Conservation (phyloP, 2,113 vertebrate species). For the Rattus norvegicus region DNA sequence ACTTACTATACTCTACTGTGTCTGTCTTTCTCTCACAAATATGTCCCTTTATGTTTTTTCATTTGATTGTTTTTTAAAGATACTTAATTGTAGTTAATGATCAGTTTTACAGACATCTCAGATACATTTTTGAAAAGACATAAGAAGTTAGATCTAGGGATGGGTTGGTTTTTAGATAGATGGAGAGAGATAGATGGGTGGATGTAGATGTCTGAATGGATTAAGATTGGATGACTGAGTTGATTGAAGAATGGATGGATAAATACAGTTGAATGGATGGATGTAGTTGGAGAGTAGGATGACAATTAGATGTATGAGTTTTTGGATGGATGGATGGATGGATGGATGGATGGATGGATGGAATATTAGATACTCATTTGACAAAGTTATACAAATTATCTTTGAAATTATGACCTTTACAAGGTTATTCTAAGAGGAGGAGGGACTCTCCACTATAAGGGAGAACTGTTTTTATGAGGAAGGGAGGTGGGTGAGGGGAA, state of each 20-base stretch:
- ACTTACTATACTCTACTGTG: not conserved
- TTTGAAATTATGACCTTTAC: not conserved
- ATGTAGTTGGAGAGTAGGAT: not conserved
- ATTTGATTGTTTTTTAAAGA: not conserved
- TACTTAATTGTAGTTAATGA: not conserved
- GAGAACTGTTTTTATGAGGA: not conserved
- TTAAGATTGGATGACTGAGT: not conserved
- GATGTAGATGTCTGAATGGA: not conserved
- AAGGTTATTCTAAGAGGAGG: not conserved
- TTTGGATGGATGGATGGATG: not conserved
- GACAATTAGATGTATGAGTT: no score
- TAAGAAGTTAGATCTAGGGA: not conserved
- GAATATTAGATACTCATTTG: not conserved
- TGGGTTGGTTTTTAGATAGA: not conserved
- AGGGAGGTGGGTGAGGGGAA: accelerated
- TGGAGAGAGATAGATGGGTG: not conserved
- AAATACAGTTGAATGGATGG: not conserved
- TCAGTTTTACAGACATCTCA: not conserved
- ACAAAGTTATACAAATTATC: not conserved
- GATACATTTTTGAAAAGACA: not conserved
- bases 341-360: no score
- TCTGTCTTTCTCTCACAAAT: not conserved
- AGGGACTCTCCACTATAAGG: not conserved
- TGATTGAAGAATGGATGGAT: not conserved
- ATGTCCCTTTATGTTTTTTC: not conserved